Evolutionary conservation across 1,140 invertebrate species (phyloP), one percentile per base, ranked within the genome.

Genomic region (Whitmania pigra): DNA sequence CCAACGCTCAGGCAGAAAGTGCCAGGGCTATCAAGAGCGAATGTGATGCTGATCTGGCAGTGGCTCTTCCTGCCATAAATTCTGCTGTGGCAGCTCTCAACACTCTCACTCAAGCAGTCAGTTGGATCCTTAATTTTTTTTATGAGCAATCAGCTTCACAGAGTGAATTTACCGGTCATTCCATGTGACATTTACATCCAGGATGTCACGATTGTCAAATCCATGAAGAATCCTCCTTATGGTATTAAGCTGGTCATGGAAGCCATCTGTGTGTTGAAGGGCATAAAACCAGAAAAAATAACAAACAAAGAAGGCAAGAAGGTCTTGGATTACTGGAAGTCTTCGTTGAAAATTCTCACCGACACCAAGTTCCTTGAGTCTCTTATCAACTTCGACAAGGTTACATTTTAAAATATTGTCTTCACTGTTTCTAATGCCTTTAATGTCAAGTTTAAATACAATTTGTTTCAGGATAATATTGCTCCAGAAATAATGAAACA

Each of bases 391-490:
- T 83, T 77, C 76, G 81, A 83, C 71, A 83, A 82, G 69, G 69
- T 70, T 25, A 3, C 1, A 1, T 13, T 22, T n/a, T 7, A 63
- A 25, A 31, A 31, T 63, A 31, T 22, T 63, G 57, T 31, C 29
- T 63, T 13, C 18, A 6, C 7, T 63, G 31, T 36, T 36, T 6
- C 31, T 36, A 36, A 3, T 36, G 2, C 31, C 31, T 36, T 36
- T 36, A 36, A 36, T 63, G 11, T 63, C 11, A 63, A 63, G 29
- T 29, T 36, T 57, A 57, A 53, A 67, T 25, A n/a, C 31, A 43
- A 72, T 71, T 20, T 75, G 73, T 7, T 54, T 78, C 94, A 93
- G 78, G 80, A 83, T 74, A 82, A 82, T 71, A 83, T 83, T 60
- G 75, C 77, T 29, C 67, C 70, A 53, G 71, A 78, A 22, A 77